These are phyloP conservation scores for Hemibagrus wyckioides DNA, from an alignment of 2,113 vertebrate species.

Conservation along the genomic window DNA sequence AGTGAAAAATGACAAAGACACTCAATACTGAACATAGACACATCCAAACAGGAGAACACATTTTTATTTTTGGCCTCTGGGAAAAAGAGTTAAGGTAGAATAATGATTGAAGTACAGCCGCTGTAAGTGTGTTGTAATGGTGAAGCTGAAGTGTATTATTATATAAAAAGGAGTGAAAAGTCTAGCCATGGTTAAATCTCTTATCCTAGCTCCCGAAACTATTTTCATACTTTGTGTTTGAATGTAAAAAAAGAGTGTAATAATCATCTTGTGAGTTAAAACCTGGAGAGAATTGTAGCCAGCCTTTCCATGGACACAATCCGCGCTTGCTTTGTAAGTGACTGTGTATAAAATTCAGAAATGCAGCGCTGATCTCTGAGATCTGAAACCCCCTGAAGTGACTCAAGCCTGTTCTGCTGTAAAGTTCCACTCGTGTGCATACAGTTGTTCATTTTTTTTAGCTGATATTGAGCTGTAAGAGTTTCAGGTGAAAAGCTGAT, in stretches of 20 bases:
- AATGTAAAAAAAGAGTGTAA: background rate
- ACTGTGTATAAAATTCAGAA: background rate
- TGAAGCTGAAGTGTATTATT: too few species aligned
- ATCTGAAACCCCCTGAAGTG: background rate
- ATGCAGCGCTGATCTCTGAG: background rate
- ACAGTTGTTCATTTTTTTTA: slow-evolving; percentile 40
- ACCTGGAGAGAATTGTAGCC: background rate
- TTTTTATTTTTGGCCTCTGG: too few species aligned
- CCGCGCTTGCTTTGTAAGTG: background rate
- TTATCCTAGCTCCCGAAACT: too few species aligned
- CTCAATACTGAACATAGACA: too few species aligned
- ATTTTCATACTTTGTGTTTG: too few species aligned
- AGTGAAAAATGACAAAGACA: too few species aligned
- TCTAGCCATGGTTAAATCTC: too few species aligned
- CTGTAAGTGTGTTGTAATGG: too few species aligned
- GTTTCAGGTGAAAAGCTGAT: slow-evolving; percentile 43
- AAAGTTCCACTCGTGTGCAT: slow-evolving; percentile 23
- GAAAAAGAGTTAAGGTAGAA: too few species aligned
- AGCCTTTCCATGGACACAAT: background rate
- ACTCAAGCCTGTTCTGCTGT: slow-evolving; percentile 12
- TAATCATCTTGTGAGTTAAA: background rate
- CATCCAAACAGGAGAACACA: too few species aligned
- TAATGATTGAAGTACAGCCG: too few species aligned
- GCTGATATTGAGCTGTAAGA: slow-evolving; percentile 40
- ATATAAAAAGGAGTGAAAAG: too few species aligned